Conservation (phyloP, 2,888 invertebrate species). For the Netelia virgata region DNA sequence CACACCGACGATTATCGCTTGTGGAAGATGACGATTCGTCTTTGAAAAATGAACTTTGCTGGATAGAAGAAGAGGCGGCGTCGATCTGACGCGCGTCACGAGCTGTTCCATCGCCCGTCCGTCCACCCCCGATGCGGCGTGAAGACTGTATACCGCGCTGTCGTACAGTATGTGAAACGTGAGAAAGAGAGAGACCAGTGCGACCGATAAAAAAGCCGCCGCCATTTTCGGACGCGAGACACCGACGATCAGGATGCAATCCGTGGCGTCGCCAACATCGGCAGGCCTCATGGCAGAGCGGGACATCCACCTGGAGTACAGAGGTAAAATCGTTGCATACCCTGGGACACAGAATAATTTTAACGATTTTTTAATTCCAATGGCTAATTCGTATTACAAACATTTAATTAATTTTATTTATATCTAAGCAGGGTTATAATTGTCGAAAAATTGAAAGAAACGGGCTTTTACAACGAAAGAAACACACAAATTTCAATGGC, state of each 20-base stretch:
- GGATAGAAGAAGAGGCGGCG: slow-evolving; percentile 85
- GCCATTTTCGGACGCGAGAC: slow-evolving; percentile 94
- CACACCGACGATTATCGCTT: slow-evolving; percentile 97
- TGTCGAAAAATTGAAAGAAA: too few relatives aligned
- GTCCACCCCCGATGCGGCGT: slow-evolving; percentile 85
- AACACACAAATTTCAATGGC: neutral
- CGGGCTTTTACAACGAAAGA: neutral
- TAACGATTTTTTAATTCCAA: slow-evolving; percentile 10
- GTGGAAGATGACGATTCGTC: slow-evolving; percentile 88
- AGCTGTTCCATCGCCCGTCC: slow-evolving; percentile 76
- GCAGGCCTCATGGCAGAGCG: slow-evolving; percentile 93
- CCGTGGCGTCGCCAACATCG: slow-evolving; percentile 92
- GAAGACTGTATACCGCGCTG: slow-evolving; percentile 93
- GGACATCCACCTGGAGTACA: slow-evolving; percentile 91
- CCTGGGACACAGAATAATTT: slow-evolving; percentile 52
- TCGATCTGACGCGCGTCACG: slow-evolving; percentile 84
- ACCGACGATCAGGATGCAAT: slow-evolving; percentile 94
- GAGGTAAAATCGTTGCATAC: slow-evolving; percentile 62
- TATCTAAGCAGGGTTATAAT: too few relatives aligned
- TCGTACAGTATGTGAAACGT: slow-evolving; percentile 95
- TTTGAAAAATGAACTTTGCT: slow-evolving; percentile 87
- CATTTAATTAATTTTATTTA: neutral
- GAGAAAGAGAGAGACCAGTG: slow-evolving; percentile 92
- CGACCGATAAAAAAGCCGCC: slow-evolving; percentile 92
- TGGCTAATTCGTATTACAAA: neutral